phyloP scores from a whole-genome alignment of 2,113 vertebrate genomes.

The Triplophysa dalaica region DNA sequence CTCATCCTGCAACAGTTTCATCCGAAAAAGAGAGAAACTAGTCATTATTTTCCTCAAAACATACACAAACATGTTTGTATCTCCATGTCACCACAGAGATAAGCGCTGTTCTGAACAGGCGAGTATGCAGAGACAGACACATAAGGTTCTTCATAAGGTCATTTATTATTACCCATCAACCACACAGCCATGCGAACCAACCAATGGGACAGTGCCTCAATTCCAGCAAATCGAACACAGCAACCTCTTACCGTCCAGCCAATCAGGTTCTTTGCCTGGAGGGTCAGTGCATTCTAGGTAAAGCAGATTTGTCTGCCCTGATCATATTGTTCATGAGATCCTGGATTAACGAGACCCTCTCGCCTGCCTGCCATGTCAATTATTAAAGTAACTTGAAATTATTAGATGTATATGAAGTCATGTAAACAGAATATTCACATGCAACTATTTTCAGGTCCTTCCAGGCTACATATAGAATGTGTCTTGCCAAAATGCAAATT shows the following conservation, averaged over 20 bases:
- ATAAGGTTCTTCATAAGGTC: neutral
- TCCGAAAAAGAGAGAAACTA: too few species aligned
- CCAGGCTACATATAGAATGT: neutral
- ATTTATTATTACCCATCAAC: constrained; percentile 24
- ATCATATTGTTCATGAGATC: constrained; percentile 52
- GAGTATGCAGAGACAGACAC: too few species aligned
- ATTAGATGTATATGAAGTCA: neutral
- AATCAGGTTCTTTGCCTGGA: constrained; percentile 19
- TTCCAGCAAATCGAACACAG: constrained; percentile 30
- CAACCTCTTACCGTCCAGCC: constrained; percentile 28
- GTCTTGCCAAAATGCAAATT: too few species aligned
- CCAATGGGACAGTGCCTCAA: constrained; percentile 32
- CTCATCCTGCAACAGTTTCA: neutral
- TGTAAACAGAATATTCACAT: neutral
- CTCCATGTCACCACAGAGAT: neutral
- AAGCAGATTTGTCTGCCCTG: constrained; percentile 45
- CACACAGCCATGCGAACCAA: constrained; percentile 3
- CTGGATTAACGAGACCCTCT: constrained; percentile 42
- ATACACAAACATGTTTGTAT: too few species aligned
- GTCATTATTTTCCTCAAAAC: too few species aligned
- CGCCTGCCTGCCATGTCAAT: neutral
- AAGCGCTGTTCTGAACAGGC: neutral
- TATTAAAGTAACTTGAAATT: neutral
- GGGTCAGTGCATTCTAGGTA: constrained; percentile 15
- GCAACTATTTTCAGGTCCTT: neutral